Base-by-base conservation (phyloP, 2,888 invertebrate genomes). In the Megastigmus dorsalis region DNA sequence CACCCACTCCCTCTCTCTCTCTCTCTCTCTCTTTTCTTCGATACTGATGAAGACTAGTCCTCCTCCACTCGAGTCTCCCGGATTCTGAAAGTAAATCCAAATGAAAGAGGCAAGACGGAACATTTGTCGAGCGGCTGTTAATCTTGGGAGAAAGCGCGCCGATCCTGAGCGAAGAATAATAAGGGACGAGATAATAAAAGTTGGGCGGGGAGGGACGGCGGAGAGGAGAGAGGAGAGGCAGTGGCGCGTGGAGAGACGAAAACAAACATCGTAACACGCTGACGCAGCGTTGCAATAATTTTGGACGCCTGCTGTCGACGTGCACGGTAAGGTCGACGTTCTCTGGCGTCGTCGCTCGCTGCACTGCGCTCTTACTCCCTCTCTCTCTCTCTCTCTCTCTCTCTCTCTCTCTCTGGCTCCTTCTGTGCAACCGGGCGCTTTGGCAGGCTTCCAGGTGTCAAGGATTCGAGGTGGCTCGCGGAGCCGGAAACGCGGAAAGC, bases 391-490 rank as follows among this genome's bases (percentile, higher is more conserved):
- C 26, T n/a, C 36, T 60, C 43, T 9, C 18, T 33, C 23, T 28
- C 45, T 1, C 50, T 20, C 43, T 59, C 65, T 43, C 48, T 23
- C 62, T 54, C 59, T 67, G 23, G 36, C 69, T 54, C 59, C 26
- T n/a, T 45, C 41, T 26, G 13, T 28, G 7, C 10, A 7, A 57
- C 41, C 33, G 50, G 68, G 73, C 45, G 81, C 79, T 81, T 85
- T 86, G 86, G 86, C 85, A 79, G 74, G 69, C 80, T 85, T 84
- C 86, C 86, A 86, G 84, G 84, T 86, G 85, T 86, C 85, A 84
- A 85, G 84, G 83, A 84, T 84, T 82, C 79, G 75, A 76, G 75
- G 65, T 28, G 71, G 55, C 52, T 45, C 74, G n/a, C n/a, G 77
- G 77, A 77, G 38, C 57, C 57, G 74, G 62, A 74, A 62, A 55